phyloP scores from a whole-genome alignment of 2,888 invertebrate genomes.

The Andrena marginata region DNA sequence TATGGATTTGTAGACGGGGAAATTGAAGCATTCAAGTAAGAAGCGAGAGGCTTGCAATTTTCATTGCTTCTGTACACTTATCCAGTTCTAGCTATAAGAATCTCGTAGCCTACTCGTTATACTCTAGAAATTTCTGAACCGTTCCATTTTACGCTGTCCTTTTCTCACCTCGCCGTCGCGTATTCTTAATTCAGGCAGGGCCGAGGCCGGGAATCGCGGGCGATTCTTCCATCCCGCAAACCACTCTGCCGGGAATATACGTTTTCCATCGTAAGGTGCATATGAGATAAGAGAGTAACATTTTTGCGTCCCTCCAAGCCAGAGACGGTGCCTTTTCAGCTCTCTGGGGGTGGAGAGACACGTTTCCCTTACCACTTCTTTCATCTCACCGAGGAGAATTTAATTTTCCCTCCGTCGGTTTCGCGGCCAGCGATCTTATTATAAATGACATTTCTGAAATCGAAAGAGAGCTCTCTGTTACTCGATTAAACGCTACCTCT shows the following conservation, averaged over 20 bases:
- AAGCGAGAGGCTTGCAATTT: no score
- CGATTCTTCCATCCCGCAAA: constrained; percentile 1
- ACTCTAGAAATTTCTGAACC: not conserved
- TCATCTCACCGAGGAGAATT: constrained; percentile 51
- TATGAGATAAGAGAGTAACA: constrained; percentile 49
- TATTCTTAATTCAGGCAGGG: constrained; percentile 21
- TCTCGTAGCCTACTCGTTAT: not conserved
- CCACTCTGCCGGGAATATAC: constrained; percentile 14
- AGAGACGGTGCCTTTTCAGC: constrained; percentile 15
- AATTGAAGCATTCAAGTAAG: no score
- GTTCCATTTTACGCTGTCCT: not conserved
- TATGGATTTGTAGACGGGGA: no score
- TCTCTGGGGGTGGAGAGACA: constrained; percentile 17
- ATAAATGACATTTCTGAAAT: constrained; percentile 21
- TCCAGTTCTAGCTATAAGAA: not conserved
- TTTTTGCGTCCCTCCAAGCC: constrained; percentile 41
- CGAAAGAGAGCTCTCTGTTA: not conserved
- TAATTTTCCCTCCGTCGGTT: constrained; percentile 35
- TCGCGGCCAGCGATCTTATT: constrained; percentile 26
- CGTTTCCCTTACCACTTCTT: constrained; percentile 39
- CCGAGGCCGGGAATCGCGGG: not conserved
- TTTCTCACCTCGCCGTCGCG: not conserved
- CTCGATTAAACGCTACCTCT: constrained; percentile 1
- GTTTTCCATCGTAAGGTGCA: constrained; percentile 33
- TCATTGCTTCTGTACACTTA: no score